Percentiles rank a stretch among this genome's conserved stretches.
Evolutionary conservation across 2,888 invertebrate genomes (phyloP).

Genomic region (Oasisia sp.): DNA sequence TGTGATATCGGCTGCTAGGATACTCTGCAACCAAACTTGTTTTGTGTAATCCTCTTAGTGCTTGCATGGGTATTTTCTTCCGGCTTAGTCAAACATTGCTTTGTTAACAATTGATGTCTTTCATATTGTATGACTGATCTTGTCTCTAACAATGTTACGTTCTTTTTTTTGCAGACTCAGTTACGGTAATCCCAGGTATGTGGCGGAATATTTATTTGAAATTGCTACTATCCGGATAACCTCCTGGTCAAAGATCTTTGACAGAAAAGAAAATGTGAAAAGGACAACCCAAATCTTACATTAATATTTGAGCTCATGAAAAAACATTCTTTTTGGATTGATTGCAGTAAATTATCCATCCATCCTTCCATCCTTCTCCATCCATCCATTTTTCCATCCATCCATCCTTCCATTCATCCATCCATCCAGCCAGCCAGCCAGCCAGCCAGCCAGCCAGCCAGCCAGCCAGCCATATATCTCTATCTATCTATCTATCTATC

Average conservation of each 20-base stretch:
- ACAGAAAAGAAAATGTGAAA: background rate
- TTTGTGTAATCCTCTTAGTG: background rate
- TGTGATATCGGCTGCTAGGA: background rate
- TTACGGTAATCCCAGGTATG: background rate
- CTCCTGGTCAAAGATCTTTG: background rate
- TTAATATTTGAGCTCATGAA: background rate
- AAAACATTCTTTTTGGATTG: background rate
- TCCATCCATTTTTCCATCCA: too few relatives aligned
- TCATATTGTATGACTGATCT: background rate
- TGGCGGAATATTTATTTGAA: background rate
- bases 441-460: too few relatives aligned
- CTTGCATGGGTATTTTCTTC: background rate
- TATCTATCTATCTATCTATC: too few relatives aligned
- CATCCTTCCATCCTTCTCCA: too few relatives aligned
- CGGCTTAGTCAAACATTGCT: background rate
- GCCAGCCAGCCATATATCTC: too few relatives aligned
- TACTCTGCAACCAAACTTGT: background rate
- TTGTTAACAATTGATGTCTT: background rate
- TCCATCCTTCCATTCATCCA: too few relatives aligned
- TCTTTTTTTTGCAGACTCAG: background rate
- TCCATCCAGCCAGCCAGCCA: too few relatives aligned
- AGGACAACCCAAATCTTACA: background rate
- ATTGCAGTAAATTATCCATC: background rate
- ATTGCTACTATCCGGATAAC: background rate
- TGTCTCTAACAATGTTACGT: background rate